These are phyloP conservation scores for Itoplectis maculator DNA, from an alignment of 2,888 invertebrate genomes.

Conservation along the genomic window DNA sequence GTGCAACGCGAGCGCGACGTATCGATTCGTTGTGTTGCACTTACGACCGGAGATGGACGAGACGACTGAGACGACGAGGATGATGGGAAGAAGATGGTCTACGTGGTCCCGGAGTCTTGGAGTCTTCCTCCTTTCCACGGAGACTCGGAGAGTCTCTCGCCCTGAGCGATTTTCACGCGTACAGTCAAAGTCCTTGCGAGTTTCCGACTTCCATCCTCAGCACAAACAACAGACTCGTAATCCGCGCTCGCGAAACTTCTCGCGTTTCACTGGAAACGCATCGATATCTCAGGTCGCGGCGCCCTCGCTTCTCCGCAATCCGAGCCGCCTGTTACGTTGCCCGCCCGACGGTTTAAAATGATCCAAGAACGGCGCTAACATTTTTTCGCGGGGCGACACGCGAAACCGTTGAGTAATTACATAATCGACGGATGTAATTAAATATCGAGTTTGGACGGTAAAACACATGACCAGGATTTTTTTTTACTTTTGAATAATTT, in stretches of 20 bases:
- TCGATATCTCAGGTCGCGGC: slow-evolving; percentile 38
- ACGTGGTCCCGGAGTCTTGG: neutral
- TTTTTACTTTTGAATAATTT: too few species aligned
- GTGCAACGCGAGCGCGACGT: too few species aligned
- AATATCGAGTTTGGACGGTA: too few species aligned
- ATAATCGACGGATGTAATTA: neutral
- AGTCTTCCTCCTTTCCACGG: slow-evolving; percentile 5
- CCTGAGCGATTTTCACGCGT: too few species aligned
- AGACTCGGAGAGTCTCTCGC: too few species aligned
- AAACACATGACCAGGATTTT: too few species aligned
- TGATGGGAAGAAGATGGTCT: slow-evolving; percentile 16
- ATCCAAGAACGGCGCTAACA: too few species aligned
- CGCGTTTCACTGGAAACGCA: slow-evolving; percentile 37
- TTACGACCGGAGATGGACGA: slow-evolving; percentile 22
- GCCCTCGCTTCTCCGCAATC: slow-evolving; percentile 7
- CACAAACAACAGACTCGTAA: slow-evolving; percentile 43
- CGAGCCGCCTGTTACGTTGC: neutral
- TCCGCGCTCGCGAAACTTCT: slow-evolving; percentile 50
- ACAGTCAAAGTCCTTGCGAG: slow-evolving; percentile 4
- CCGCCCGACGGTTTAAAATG: too few species aligned
- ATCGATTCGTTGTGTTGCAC: slow-evolving; percentile 47
- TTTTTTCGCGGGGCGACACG: too few species aligned
- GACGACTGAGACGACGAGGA: too few species aligned
- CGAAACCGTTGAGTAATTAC: slow-evolving; percentile 4
- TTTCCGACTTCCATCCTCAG: slow-evolving; percentile 20